Base-by-base conservation (phyloP, 2,797 vertebrate species). In the Aulostomus chinensis region DNA sequence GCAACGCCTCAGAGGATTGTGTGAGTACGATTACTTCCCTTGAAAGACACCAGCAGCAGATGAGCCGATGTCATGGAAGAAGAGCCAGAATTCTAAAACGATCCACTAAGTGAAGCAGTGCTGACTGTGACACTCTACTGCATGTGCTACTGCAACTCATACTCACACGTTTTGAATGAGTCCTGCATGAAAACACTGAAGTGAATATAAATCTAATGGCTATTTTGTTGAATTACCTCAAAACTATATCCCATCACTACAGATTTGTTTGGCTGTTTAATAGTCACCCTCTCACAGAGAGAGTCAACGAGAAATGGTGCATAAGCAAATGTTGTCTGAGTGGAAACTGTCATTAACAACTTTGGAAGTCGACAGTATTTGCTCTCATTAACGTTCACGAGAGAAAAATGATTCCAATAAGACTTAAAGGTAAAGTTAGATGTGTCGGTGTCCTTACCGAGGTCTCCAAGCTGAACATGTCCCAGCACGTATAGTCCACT, bases 401-500 rank as follows among this genome's bases (percentile, higher is more conserved):
- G 26, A 10, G 9, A 28, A 28, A 14, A 32, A 11, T 1, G 25
- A 28, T 28, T 28, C 4, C 9, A 28, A 4, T 28, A 4, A 28
- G 11, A n/a, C 26, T 28, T 11, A 4, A 10, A 28, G 26, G 26
- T 4, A 28, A 10, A n/a, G 26, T 28, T 28, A 21, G 20, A 21
- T 21, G 6, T 21, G 20, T 21, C 0, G 7, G 7, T 3, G 17
- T 50, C 7, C 88, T 84, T 82, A 94, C 92, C 86, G 17, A 94
- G 86, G 33, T 93, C 89, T 76, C 92, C 93, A 0, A 92, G 80
- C 42, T 91, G 88, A 6, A 94, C 88, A 20, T 94, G 92, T 14
- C 92, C 93, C 53, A 94, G 71, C 26, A 94, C 91, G 13, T 93
- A 94, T 0, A 94, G 90, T 30, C 92, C 92, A 4, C 93, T 93